Evolutionary conservation across 2,797 vertebrate genomes (phyloP).

Genomic region (Aeoliscus strigatus): DNA sequence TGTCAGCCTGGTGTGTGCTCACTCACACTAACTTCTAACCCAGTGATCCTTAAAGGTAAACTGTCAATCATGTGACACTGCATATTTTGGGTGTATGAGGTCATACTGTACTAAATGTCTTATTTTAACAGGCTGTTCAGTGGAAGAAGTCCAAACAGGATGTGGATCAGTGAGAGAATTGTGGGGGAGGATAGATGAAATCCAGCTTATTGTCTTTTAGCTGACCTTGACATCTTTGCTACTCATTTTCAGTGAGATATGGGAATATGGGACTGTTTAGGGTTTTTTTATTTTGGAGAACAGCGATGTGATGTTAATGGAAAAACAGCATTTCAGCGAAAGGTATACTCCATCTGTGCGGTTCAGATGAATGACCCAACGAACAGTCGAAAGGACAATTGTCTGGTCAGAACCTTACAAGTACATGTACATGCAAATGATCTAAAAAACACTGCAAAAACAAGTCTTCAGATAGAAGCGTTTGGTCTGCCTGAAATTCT

Average conservation of each 20-base stretch:
- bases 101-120: conserved; percentile 27
- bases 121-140: conserved; percentile 19
- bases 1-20: conserved; percentile 12
- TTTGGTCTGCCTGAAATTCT: too few relatives aligned
- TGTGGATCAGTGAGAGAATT: conserved; percentile 44
- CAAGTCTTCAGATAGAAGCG: too few relatives aligned
- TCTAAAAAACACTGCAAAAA: too few relatives aligned
- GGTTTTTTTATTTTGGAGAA: conserved; percentile 50
- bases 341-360: conserved; percentile 53
- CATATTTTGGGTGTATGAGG: conserved; percentile 24
- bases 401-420: too few relatives aligned
- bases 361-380: conserved; percentile 28
- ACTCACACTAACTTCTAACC: conserved; percentile 12
- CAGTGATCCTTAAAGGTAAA: conserved; percentile 37
- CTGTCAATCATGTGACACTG: conserved; percentile 4
- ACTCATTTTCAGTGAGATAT: conserved; percentile 41
- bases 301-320: conserved; percentile 76
- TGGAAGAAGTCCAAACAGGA: conserved; percentile 56
- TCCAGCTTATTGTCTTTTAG: conserved; percentile 59
- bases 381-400: background rate
- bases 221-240: conserved; percentile 53
- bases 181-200: conserved; percentile 56
- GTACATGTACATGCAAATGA: too few relatives aligned
- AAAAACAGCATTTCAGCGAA: conserved; percentile 67
- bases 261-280: conserved; percentile 30